A percentile compares a stretch with the other conserved stretches of the same genome.
Evolutionary conservation across 37 sponge, comb jelly and placozoan genomes (phyloP).

Genomic region (Cliona cf. orientalis): DNA sequence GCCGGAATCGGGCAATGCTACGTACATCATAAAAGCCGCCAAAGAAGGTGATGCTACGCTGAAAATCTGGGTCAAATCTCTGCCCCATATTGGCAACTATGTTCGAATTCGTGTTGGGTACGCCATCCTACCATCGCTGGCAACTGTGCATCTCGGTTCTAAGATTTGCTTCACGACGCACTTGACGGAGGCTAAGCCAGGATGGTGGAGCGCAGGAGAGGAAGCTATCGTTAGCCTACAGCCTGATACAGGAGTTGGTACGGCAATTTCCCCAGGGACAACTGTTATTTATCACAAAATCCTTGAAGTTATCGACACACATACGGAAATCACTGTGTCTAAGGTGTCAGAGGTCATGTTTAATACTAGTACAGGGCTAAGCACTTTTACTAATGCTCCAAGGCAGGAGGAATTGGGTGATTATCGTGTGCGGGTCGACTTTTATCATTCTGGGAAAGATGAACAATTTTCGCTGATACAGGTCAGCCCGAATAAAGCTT

Average conservation of each 20-base stretch:
- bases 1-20: slow-evolving; percentile 52
- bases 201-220: slow-evolving; percentile 67
- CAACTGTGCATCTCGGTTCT: slow-evolving; percentile 74
- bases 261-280: slow-evolving; percentile 49
- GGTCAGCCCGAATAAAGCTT: slow-evolving; percentile 41
- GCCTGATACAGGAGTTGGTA: slow-evolving; percentile 57
- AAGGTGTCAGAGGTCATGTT: slow-evolving; percentile 29
- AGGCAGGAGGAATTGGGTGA: slow-evolving; percentile 36
- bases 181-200: slow-evolving; percentile 66
- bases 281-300: slow-evolving; percentile 77
- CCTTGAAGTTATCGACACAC: slow-evolving; percentile 68
- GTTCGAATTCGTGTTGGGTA: slow-evolving; percentile 70
- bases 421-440: slow-evolving; percentile 47
- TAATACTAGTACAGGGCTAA: neutral
- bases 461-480: slow-evolving; percentile 41
- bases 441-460: slow-evolving; percentile 6
- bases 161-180: slow-evolving; percentile 79
- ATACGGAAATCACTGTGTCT: slow-evolving; percentile 73
- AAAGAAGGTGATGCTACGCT: slow-evolving; percentile 76
- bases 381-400: slow-evolving; percentile 51
- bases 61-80: slow-evolving; percentile 47
- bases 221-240: slow-evolving; percentile 50
- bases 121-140: slow-evolving; percentile 82
- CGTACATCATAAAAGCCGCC: slow-evolving; percentile 66
- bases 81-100: slow-evolving; percentile 66